Conservation (phyloP, 2,113 vertebrate species). For the Oophaga pumilio region DNA sequence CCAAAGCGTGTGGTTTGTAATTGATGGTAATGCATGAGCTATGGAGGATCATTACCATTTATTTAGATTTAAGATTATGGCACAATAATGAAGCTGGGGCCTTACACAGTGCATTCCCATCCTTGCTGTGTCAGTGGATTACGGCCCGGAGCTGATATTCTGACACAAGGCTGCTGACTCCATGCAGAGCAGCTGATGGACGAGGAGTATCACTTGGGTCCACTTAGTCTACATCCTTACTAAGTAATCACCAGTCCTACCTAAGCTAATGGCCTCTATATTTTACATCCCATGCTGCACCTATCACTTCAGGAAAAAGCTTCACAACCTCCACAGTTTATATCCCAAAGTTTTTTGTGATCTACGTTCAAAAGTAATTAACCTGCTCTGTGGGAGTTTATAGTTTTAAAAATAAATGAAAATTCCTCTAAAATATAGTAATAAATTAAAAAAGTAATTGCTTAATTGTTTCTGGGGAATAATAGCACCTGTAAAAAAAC, state of each 20-base stretch:
- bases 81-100: conserved; percentile 49
- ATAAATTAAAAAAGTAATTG: too few relatives aligned
- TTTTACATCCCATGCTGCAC: conserved; percentile 20
- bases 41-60: conserved; percentile 56
- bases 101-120: conserved; percentile 9
- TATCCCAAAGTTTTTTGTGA: neutral
- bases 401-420: neutral
- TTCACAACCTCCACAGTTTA: neutral
- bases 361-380: neutral
- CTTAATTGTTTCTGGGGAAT: neutral
- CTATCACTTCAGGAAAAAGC: conserved; percentile 10
- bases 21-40: conserved; percentile 50
- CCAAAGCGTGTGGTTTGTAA: conserved; percentile 53
- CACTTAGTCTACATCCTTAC: conserved; percentile 34
- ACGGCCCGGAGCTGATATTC: conserved; percentile 1
- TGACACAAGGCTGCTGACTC: conserved; percentile 26
- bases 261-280: conserved; percentile 19
- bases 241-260: conserved; percentile 31
- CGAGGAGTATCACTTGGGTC: conserved; percentile 41
- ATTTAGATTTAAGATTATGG: conserved; percentile 57
- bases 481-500: neutral
- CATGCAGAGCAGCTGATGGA: conserved; percentile 33
- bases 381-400: neutral
- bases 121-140: conserved; percentile 38
- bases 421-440: neutral